These are phyloP conservation scores for Poecile atricapillus DNA, from an alignment of 2,113 vertebrate species.

Conservation along the genomic window DNA sequence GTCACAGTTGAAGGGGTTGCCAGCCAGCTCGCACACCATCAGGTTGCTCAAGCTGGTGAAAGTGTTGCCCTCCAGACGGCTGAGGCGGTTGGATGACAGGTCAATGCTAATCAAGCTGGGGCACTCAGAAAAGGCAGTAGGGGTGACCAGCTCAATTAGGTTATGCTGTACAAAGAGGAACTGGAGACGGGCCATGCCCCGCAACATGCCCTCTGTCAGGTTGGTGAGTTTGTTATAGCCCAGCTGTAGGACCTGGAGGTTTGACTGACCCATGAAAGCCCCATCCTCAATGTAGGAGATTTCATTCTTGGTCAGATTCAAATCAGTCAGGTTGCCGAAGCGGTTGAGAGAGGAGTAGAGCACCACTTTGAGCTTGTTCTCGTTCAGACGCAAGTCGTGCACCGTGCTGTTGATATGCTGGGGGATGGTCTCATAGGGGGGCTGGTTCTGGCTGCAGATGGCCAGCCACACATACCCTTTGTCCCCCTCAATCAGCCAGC, in stretches of 20 bases:
- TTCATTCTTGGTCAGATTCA: constrained; percentile 98
- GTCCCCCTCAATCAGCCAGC: constrained; percentile 98
- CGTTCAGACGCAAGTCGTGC: constrained; percentile 92
- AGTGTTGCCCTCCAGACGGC: constrained; percentile 86
- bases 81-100: constrained; percentile 93
- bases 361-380: constrained; percentile 96
- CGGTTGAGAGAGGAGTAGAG: constrained; percentile 92
- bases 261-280: constrained; percentile 92
- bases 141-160: constrained; percentile 92
- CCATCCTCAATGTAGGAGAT: constrained; percentile 98
- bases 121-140: constrained; percentile 92
- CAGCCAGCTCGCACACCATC: constrained; percentile 92
- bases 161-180: constrained; percentile 98
- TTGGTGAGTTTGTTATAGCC: constrained; percentile 97
- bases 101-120: constrained; percentile 94
- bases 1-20: constrained; percentile 96
- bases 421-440: constrained; percentile 95
- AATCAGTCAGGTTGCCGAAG: constrained; percentile 96
- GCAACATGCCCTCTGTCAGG: constrained; percentile 93
- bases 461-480: constrained; percentile 98
- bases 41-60: constrained; percentile 86
- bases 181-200: constrained; percentile 92
- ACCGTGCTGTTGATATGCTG: constrained; percentile 99
- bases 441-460: constrained; percentile 99
- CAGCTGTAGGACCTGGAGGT: constrained; percentile 93